Conservation (phyloP, 1,140 invertebrate genomes). For the Telenomus remus region DNA sequence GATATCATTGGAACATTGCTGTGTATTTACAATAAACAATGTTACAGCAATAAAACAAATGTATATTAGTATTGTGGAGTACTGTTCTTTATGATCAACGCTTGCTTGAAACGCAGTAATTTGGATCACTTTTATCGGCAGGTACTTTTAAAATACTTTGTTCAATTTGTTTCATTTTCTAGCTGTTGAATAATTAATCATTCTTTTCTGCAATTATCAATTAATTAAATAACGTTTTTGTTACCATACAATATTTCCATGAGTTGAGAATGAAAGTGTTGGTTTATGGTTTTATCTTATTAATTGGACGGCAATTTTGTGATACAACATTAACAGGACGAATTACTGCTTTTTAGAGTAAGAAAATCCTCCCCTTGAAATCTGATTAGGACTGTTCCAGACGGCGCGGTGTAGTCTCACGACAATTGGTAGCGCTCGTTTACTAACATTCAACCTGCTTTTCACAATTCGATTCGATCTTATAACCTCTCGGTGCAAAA, state of each 20-base stretch:
- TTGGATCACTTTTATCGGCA: constrained; percentile 1
- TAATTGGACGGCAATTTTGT: too few relatives aligned
- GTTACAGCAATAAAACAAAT: constrained; percentile 74
- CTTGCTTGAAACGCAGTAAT: constrained; percentile 69
- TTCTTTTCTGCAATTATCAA: too few relatives aligned
- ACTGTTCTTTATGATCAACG: constrained; percentile 67
- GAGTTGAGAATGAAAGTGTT: too few relatives aligned
- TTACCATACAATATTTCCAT: too few relatives aligned
- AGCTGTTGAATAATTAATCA: too few relatives aligned
- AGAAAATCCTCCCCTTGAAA: constrained; percentile 63
- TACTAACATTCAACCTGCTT: constrained; percentile 62
- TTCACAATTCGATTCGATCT: constrained; percentile 6
- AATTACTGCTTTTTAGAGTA: constrained; percentile 71
- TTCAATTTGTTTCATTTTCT: too few relatives aligned
- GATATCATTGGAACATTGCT: constrained; percentile 67
- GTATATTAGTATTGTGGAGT: constrained; percentile 72
- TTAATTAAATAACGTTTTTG: too few relatives aligned
- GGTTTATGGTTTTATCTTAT: too few relatives aligned
- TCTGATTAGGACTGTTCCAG: constrained; percentile 77
- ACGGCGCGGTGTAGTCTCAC: constrained; percentile 65
- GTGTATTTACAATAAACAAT: constrained; percentile 72
- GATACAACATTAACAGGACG: too few relatives aligned
- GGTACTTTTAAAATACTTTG: too few relatives aligned
- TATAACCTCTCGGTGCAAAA: constrained; percentile 9
- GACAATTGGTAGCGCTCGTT: constrained; percentile 58